Evolutionary conservation across 2,113 vertebrate species (phyloP).

Genomic region (Myanophis thanlyinensis): DNA sequence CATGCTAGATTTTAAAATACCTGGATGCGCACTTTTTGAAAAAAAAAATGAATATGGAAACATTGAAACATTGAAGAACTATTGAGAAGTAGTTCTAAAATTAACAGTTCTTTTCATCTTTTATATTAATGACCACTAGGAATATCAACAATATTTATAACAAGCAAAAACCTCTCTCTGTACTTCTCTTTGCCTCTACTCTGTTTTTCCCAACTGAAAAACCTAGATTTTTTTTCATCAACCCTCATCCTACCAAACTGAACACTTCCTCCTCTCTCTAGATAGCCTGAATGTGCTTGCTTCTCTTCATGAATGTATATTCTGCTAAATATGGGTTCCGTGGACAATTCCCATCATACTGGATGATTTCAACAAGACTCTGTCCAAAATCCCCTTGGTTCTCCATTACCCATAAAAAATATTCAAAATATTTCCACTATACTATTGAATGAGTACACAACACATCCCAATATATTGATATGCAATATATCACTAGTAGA

Average conservation of each 20-base stretch:
- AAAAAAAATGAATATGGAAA: not conserved
- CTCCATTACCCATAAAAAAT: not conserved
- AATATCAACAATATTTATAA: not conserved
- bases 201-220: not conserved
- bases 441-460: not conserved
- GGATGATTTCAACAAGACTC: not conserved
- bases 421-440: not conserved
- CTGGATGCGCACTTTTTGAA: not conserved
- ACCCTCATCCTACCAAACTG: not conserved
- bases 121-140: not conserved
- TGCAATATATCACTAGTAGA: not conserved
- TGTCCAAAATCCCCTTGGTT: not conserved
- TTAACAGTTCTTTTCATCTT: not conserved
- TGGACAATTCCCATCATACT: not conserved
- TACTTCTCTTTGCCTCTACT: not conserved
- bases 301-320: not conserved
- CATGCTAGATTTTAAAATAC: not conserved
- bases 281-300: not conserved
- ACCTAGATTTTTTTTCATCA: not conserved
- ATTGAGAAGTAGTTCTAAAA: not conserved
- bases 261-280: not conserved
- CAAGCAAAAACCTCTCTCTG: not conserved
- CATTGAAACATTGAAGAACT: too few species aligned
- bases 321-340: not conserved
- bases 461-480: not conserved